Evolutionary conservation across 2,888 invertebrate genomes (phyloP).

Genomic region (Saturnia pavonia): DNA sequence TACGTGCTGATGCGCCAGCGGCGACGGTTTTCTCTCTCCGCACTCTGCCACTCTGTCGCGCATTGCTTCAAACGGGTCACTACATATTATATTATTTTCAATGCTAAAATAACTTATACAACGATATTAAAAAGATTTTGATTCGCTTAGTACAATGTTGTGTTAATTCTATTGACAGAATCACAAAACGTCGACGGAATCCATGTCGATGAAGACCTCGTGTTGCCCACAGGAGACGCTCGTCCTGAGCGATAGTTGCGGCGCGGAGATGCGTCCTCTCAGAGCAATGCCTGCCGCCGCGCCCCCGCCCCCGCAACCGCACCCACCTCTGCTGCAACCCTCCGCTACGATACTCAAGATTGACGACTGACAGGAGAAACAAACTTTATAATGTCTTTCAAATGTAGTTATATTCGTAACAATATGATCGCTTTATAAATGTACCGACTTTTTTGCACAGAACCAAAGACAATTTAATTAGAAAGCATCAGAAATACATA

Average conservation of each 20-base stretch:
- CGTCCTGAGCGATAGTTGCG: conserved; percentile 65
- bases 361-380: conserved; percentile 40
- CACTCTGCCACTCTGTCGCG: conserved; percentile 57
- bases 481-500: background rate
- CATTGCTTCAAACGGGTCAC: conserved; percentile 69
- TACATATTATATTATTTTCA: background rate
- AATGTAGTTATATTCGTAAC: background rate
- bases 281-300: too few relatives aligned
- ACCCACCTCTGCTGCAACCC: conserved; percentile 23
- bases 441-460: background rate
- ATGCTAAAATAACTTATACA: background rate
- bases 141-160: background rate
- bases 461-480: background rate
- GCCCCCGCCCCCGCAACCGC: conserved; percentile 28
- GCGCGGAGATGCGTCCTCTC: conserved; percentile 63
- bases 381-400: background rate
- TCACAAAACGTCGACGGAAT: conserved; percentile 71
- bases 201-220: conserved; percentile 72
- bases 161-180: conserved; percentile 43
- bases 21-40: conserved; percentile 43
- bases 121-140: background rate
- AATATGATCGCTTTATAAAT: background rate
- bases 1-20: conserved; percentile 87
- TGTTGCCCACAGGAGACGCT: conserved; percentile 71
- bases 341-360: conserved; percentile 34